These are phyloP conservation scores for Rotaria magnacalcarata DNA, from an alignment of 2,888 invertebrate genomes.

Conservation along the genomic window DNA sequence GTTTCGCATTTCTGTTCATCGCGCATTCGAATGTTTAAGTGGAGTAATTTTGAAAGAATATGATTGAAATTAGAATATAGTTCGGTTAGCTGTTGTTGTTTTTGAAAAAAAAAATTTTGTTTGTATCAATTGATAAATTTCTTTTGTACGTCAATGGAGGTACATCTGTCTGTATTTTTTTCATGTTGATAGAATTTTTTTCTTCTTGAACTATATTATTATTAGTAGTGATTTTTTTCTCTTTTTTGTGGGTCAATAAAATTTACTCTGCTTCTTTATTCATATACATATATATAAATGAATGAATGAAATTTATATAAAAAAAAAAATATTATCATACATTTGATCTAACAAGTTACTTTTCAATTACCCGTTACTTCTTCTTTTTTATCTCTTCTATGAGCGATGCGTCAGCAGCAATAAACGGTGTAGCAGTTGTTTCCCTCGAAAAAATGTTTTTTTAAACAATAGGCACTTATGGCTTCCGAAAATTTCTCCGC, in stretches of 20 bases:
- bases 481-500: too few species aligned
- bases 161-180: background rate
- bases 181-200: background rate
- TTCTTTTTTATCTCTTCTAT: too few species aligned
- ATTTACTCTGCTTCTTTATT: background rate
- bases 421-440: too few species aligned
- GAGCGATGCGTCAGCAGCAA: too few species aligned
- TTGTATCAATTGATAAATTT: background rate
- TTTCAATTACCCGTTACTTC: too few species aligned
- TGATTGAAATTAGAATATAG: background rate
- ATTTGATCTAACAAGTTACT: too few species aligned
- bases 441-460: too few species aligned
- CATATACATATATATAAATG: background rate
- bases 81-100: background rate
- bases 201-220: background rate
- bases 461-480: too few species aligned
- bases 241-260: background rate
- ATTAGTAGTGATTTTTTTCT: background rate
- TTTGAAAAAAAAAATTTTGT: constrained; percentile 10
- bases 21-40: background rate
- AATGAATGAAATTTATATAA: background rate
- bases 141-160: background rate
- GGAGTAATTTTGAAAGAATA: background rate
- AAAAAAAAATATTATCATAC: too few species aligned
- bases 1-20: background rate